Evolutionary conservation across 2,888 invertebrate species (phyloP).

Genomic region (Mesorhabditis spiculigera): DNA sequence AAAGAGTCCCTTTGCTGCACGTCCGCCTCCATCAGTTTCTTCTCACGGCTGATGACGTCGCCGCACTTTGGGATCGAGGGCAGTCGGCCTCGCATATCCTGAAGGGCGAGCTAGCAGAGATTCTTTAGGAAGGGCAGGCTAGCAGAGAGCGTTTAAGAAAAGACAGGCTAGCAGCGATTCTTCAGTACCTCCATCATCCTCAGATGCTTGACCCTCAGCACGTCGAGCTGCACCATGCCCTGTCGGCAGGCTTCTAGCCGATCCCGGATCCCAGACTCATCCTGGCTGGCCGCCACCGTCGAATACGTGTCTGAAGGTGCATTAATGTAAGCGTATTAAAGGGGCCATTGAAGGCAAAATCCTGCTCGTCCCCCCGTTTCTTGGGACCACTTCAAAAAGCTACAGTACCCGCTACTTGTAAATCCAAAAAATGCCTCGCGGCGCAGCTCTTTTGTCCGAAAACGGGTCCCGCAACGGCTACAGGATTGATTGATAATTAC

Average conservation of each 20-base stretch:
- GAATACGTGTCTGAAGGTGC: not conserved
- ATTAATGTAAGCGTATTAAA: too few species aligned
- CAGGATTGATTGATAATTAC: not conserved
- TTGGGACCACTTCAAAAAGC: too few species aligned
- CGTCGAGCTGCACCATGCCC: slow-evolving; percentile 35
- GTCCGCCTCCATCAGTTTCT: slow-evolving; percentile 17
- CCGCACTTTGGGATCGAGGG: slow-evolving; percentile 32
- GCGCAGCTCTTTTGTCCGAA: too few species aligned
- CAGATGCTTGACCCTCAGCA: slow-evolving; percentile 27
- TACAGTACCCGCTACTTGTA: too few species aligned
- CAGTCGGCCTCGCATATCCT: slow-evolving; percentile 30
- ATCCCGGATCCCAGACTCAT: slow-evolving; percentile 18
- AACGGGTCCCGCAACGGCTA: too few species aligned
- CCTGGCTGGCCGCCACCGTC: not conserved
- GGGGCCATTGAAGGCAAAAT: too few species aligned
- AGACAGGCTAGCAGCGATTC: not conserved
- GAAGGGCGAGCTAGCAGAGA: not conserved
- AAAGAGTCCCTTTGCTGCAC: slow-evolving; percentile 28
- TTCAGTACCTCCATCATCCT: slow-evolving; percentile 24
- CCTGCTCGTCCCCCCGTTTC: too few species aligned
- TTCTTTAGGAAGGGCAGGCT: not conserved
- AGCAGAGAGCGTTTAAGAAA: not conserved
- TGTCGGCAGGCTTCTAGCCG: slow-evolving; percentile 34
- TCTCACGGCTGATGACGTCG: slow-evolving; percentile 28
- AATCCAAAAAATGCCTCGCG: too few species aligned